Evolutionary conservation across 2,797 vertebrate genomes (phyloP), one percentile per base, ranked within the genome.

Genomic region (Macropodus opercularis): DNA sequence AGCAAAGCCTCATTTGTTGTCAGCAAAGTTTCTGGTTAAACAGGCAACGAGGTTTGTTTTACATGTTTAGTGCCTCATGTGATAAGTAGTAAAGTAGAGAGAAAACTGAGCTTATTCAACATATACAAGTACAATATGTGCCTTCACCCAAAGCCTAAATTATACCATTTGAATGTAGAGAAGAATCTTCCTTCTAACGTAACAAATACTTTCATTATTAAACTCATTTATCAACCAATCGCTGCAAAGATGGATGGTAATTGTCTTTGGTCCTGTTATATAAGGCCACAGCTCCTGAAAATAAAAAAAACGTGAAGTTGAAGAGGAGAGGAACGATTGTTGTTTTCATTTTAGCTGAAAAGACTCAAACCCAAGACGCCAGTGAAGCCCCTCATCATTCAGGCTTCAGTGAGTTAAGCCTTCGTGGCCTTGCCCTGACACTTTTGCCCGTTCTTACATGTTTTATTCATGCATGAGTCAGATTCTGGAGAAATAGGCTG

Each of bases 401-500:
- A 15, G 55, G 40, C 47, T 22, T 29, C 22, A 31, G 2, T 56
- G 49, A 56, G 36, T 14, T 22, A 8, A 62, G 58, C 48, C 60
- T 50, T 63, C 24, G 14, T 36, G 12, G 15, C 31, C 40, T 13
- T n/a, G 23, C 42, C 38, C 54, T 51, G 44, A 48, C 31, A 0
- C 41, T 29, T n/a, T 3, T 55, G 52, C 38, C 23, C 12, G 1
- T 17, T 62, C 34, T 26, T 35, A 38, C 31, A 61, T 73, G 55
- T 73, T 82, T 76, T 47, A 82, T 79, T 74, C 44, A 79, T 64
- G 21, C 9, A 1, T 26, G 55, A 44, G 24, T 66, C 14, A 1
- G 47, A 38, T 43, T 59, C 75, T 70, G 47, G n/a, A 69, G 55
- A 38, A 55, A 53, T 1, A 36, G 51, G 44, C 34, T 27, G 29